Base-by-base conservation (phyloP, 1,140 invertebrate species). In the Drosophila micromelanica region DNA sequence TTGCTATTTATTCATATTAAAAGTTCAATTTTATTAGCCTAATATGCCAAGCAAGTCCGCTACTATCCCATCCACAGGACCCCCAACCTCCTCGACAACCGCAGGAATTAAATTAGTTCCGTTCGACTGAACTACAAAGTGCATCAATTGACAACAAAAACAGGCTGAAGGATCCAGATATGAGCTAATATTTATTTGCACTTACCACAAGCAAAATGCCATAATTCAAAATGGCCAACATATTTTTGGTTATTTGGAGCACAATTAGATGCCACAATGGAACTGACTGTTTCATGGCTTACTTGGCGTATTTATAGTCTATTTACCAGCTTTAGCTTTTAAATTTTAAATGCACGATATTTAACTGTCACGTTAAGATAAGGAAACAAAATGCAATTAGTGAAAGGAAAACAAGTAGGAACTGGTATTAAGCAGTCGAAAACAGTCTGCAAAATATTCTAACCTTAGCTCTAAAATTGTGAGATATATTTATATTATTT, bases 271-370 rank as follows among this genome's bases (percentile, higher is more conserved):
- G 27, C 27, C 27, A 42, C 12, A 60, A 35, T 8, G 8, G 9
- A 61, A 61, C 46, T 64, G 30, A 9, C 17, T 27, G 5, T 12
- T 37, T n/a, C 20, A 4, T 5, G 8, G 3, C 12, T 7, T 3
- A 27, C 27, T 15, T 32, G 27, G 9, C 51, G 13, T 52, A 63
- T 63, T 63, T 63, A 63, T 63, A 63, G 20, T 23, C 2, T 1
- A 59, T 20, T 20, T 35, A 6, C n/a, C 17, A 38, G n/a, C n/a
- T n/a, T 27, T 2, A 8, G 6, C 32, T 12, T 37, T 68, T 15
- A 15, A 30, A 15, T 51, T 9, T 23, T 15, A 42, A 43, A 5
- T 13, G 9, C 56, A 46, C 56, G 42, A 46, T 37, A 7, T 15
- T 13, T 43, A n/a, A 43, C 27, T 3, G 32, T 35, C 32, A 35